Evolutionary conservation across 2,888 invertebrate species (phyloP), one percentile per base, ranked within the genome.

Genomic region (Odontocerum albicorne): DNA sequence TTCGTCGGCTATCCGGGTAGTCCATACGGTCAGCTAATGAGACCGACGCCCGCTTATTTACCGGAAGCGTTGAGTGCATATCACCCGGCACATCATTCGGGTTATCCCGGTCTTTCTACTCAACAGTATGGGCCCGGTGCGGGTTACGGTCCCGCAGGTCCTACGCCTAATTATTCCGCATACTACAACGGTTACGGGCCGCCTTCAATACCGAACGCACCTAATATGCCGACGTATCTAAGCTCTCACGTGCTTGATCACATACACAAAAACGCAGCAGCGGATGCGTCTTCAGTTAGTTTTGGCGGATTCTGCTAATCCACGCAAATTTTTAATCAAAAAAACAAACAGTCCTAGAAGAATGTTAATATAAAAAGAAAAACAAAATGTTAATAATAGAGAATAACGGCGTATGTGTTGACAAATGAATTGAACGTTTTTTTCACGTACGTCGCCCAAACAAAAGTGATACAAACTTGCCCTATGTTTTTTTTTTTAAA

Each of bases 221-320:
- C 75, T 72, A 75, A 75, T 72, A 63, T 49, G 45, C 54, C 22
- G 40, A 57, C 62, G 16, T 60, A 55, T 32, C 44, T 52, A 13
- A 44, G 46, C 13, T 51, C 57, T 27, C 55, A 59, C 54, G 59
- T 50, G 7, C 46, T 44, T 16, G 62, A 62, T 51, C 62, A 62
- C 43, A 61, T 55, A 20, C 53, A 54, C 42, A 77, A 77, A 71
- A 70, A 67, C 65, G 69, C 69, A 59, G 73, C 73, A 67, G 70
- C 68, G 62, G 57, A 68, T 58, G 66, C 63, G 54, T 74, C 75
- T 56, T 72, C 73, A 62, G 77, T 75, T 61, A 77, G 77, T 67
- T 78, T 78, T 71, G 74, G 75, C 62, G 74, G 75, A 62, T 77
- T 75, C 72, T 77, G 78, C 68, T 77, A 77, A 74, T 68, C 39